phyloP scores from a whole-genome alignment of 2,113 vertebrate species.

The Pseudonaja textilis region DNA sequence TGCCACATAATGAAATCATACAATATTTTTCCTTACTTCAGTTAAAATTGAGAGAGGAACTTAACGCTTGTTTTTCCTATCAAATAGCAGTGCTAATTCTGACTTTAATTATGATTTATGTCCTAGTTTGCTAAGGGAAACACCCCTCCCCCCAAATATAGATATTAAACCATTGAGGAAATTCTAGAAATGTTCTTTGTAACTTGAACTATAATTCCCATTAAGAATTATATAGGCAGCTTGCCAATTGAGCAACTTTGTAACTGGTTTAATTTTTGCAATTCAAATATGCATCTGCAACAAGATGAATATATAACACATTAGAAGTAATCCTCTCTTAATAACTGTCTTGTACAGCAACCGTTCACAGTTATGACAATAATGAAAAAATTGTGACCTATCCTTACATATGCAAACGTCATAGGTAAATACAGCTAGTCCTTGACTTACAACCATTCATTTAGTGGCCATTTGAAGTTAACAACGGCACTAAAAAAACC shows the following conservation, averaged over 20 bases:
- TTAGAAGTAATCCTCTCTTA: not conserved
- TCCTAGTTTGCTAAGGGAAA: not conserved
- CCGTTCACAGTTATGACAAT: not conserved
- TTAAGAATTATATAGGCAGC: not conserved
- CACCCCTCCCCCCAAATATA: not conserved
- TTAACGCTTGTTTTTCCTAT: not conserved
- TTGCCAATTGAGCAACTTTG: not conserved
- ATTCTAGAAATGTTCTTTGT: not conserved
- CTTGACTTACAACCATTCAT: not conserved
- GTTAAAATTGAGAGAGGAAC: not conserved
- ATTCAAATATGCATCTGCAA: not conserved
- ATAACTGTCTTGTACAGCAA: not conserved
- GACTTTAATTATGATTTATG: not conserved
- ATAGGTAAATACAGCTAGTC: not conserved
- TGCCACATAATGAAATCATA: not conserved
- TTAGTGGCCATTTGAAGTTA: not conserved
- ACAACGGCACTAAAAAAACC: not conserved
- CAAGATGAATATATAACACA: not conserved
- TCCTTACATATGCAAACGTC: not conserved
- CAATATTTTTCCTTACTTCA: not conserved
- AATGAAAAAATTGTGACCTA: not conserved
- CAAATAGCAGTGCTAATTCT: not conserved
- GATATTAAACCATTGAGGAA: not conserved
- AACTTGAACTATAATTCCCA: not conserved
- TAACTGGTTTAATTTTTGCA: not conserved